Conservation (phyloP, 2,888 invertebrate genomes). For the Phengaris arion region DNA sequence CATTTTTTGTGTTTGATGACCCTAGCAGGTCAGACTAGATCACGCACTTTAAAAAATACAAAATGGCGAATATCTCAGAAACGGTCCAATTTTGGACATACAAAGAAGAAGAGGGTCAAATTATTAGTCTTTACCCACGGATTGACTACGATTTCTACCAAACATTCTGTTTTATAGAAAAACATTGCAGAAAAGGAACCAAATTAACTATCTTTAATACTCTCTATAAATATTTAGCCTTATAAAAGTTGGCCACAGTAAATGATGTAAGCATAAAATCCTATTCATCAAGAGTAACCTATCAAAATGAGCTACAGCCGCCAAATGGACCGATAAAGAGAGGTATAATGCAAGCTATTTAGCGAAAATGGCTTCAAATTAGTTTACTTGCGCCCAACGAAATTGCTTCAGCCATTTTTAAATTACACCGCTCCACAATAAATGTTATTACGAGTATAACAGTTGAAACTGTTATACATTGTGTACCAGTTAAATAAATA, state of each 20-base stretch:
- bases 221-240: background rate
- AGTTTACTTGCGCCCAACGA: constrained; percentile 45
- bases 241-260: background rate
- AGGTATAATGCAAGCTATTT: constrained; percentile 64
- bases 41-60: too few species aligned
- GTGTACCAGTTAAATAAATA: constrained; percentile 25
- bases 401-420: constrained; percentile 40
- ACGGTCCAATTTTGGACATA: too few species aligned
- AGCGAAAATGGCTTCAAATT: constrained; percentile 61
- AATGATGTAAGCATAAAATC: constrained; percentile 12
- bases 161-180: too few species aligned
- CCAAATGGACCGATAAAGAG: constrained; percentile 71
- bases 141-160: too few species aligned
- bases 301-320: constrained; percentile 70
- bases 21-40: too few species aligned
- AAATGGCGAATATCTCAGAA: too few species aligned
- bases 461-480: constrained; percentile 14
- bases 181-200: background rate
- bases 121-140: too few species aligned
- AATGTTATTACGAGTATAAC: constrained; percentile 17
- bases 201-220: background rate
- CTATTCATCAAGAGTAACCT: constrained; percentile 68
- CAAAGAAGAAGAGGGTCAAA: too few species aligned
- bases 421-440: constrained; percentile 31
- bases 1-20: too few species aligned